A percentile compares a stretch with the other conserved stretches of the same genome.
Conservation (phyloP, 2,113 vertebrate genomes). For the Steatornis caripensis region DNA sequence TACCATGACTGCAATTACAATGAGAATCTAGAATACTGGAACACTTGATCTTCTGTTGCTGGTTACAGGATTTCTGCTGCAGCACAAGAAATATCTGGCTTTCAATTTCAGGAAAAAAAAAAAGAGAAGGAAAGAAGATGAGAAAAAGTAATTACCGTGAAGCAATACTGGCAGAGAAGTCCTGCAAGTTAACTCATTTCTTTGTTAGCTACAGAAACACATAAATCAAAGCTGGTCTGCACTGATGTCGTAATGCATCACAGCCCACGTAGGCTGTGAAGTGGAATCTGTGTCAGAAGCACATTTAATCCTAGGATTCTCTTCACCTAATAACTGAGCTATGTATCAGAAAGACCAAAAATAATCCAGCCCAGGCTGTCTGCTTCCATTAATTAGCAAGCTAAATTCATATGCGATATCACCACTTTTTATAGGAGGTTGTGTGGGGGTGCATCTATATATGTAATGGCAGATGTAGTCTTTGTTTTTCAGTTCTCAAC, state of each 20-base stretch:
- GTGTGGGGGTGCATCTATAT: background rate
- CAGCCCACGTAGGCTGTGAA: background rate
- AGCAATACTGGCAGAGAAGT: background rate
- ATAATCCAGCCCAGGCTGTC: background rate
- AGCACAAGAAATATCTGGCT: background rate
- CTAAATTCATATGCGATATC: background rate
- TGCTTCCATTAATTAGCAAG: background rate
- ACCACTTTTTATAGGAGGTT: background rate
- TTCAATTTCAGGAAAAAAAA: background rate
- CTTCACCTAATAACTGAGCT: slow-evolving; percentile 13
- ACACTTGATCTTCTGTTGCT: background rate
- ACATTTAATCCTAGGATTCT: slow-evolving; percentile 45
- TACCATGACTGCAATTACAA: background rate
- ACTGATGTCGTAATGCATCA: background rate
- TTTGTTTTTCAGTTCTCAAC: background rate
- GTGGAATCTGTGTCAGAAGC: slow-evolving; percentile 45
- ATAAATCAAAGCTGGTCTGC: background rate
- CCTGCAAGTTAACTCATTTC: background rate
- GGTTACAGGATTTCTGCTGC: background rate
- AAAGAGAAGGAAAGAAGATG: too few species aligned
- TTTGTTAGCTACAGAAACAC: background rate
- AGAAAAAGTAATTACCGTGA: background rate
- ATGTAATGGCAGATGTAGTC: background rate
- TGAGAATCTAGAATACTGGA: background rate
- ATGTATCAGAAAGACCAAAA: background rate